These are phyloP conservation scores for Papilio helenus DNA, from an alignment of 1,140 invertebrate species.

Conservation along the genomic window DNA sequence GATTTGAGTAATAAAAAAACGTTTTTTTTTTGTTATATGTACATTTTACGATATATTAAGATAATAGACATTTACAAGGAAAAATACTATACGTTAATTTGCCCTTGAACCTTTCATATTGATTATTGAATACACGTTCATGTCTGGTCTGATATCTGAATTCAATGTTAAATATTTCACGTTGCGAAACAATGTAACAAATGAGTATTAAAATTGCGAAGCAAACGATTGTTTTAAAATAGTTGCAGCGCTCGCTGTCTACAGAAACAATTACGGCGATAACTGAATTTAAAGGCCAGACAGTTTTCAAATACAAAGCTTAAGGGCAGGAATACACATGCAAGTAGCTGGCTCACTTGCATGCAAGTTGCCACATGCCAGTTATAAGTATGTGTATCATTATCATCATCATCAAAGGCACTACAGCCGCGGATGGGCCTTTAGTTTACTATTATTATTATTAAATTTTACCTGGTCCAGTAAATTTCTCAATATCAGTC, in stretches of 20 bases:
- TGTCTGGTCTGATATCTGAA: not conserved
- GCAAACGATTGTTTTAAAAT: not conserved
- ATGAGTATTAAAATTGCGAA: not conserved
- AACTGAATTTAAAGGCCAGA: not conserved
- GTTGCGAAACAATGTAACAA: not conserved
- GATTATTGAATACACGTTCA: not conserved
- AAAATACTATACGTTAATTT: conserved; percentile 5
- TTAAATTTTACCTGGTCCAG: too few relatives aligned
- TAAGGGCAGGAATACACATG: not conserved
- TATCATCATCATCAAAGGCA: too few relatives aligned
- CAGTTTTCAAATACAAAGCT: conserved; percentile 18
- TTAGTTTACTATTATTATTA: too few relatives aligned
- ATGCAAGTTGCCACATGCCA: too few relatives aligned
- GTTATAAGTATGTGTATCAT: too few relatives aligned
- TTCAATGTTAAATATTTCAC: not conserved
- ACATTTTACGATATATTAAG: conserved; percentile 7
- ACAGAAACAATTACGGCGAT: not conserved
- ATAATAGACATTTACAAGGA: not conserved
- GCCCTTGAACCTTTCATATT: not conserved
- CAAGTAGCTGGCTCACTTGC: too few relatives aligned
- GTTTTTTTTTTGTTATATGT: not conserved
- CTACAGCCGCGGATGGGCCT: too few relatives aligned
- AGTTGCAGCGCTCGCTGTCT: not conserved
- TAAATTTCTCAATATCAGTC: too few relatives aligned
- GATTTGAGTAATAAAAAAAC: too few relatives aligned